Conservation (phyloP, 2,888 invertebrate genomes). For the Hirtodrosophila confusa region DNA sequence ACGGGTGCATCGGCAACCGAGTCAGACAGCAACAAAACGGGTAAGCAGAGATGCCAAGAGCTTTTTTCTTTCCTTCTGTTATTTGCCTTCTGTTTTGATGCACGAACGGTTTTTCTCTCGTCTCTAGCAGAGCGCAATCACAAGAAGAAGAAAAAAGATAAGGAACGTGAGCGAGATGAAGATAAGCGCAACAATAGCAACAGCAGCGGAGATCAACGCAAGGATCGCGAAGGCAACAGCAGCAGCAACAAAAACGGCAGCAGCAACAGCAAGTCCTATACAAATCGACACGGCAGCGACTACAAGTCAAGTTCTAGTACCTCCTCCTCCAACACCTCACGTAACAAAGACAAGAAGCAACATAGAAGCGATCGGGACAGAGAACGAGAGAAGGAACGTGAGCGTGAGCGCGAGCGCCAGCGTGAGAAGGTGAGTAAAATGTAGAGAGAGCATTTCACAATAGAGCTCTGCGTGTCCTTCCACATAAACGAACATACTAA, state of each 20-base stretch:
- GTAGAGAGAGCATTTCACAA: neutral
- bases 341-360: constrained; percentile 69
- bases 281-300: constrained; percentile 51
- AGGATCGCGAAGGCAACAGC: constrained; percentile 37
- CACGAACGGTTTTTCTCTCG: constrained; percentile 16
- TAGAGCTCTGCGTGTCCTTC: too few species aligned
- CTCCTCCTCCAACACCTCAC: constrained; percentile 57
- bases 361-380: constrained; percentile 58
- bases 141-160: constrained; percentile 84
- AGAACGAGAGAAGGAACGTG: constrained; percentile 52
- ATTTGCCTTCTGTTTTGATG: constrained; percentile 27
- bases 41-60: constrained; percentile 57
- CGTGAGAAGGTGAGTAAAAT: constrained; percentile 40
- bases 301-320: constrained; percentile 56
- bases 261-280: constrained; percentile 53
- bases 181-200: constrained; percentile 53
- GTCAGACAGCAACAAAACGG: constrained; percentile 55
- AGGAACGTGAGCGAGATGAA: constrained; percentile 77
- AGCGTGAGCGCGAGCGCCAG: constrained; percentile 28
- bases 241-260: constrained; percentile 25
- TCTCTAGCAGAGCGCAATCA: constrained; percentile 75
- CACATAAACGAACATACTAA: too few species aligned
- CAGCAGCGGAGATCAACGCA: constrained; percentile 20
- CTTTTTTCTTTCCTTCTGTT: constrained; percentile 25
- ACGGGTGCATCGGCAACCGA: constrained; percentile 26